Percentiles rank a stretch among this genome's conserved stretches.
Conservation (phyloP, 2,888 invertebrate genomes). For the Endomychus coccineus region DNA sequence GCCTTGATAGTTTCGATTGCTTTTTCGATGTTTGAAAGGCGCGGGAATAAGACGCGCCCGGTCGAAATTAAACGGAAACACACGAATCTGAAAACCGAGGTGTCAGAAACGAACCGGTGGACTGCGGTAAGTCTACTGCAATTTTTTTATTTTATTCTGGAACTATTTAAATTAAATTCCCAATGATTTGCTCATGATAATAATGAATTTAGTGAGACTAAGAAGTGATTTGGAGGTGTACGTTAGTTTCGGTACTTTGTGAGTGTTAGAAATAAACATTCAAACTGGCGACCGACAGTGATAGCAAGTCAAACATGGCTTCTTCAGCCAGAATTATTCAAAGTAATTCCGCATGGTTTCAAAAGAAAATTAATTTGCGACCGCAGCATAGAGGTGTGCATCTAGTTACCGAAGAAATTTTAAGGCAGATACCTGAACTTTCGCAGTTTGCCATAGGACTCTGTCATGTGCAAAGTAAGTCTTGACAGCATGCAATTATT, state of each 20-base stretch:
- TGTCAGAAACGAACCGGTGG: slow-evolving; percentile 17
- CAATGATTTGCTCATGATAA: slow-evolving; percentile 64
- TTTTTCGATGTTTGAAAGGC: slow-evolving; percentile 11
- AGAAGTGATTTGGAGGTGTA: slow-evolving; percentile 37
- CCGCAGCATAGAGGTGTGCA: slow-evolving; percentile 96
- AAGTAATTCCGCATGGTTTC: slow-evolving; percentile 97
- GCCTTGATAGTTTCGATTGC: slow-evolving; percentile 15
- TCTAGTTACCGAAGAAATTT: slow-evolving; percentile 93
- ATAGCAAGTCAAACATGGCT: slow-evolving; percentile 64
- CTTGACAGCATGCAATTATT: slow-evolving; percentile 11
- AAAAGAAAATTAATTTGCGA: slow-evolving; percentile 91
- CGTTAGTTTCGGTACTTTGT: slow-evolving; percentile 35
- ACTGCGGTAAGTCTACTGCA: slow-evolving; percentile 41
- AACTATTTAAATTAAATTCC: slow-evolving; percentile 34
- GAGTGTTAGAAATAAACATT: slow-evolving; percentile 33
- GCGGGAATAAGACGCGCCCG: slow-evolving; percentile 32
- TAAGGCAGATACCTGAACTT: slow-evolving; percentile 89
- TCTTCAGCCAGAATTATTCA: slow-evolving; percentile 82
- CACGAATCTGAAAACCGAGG: slow-evolving; percentile 24
- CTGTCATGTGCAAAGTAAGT: slow-evolving; percentile 95
- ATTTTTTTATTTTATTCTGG: slow-evolving; percentile 38
- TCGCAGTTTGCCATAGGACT: slow-evolving; percentile 91
- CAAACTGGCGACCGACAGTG: slow-evolving; percentile 45
- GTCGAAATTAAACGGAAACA: slow-evolving; percentile 27
- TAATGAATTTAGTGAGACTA: slow-evolving; percentile 55